Evolutionary conservation across 2,797 vertebrate species (phyloP).

Genomic region (Triplophysa yarkandensis): DNA sequence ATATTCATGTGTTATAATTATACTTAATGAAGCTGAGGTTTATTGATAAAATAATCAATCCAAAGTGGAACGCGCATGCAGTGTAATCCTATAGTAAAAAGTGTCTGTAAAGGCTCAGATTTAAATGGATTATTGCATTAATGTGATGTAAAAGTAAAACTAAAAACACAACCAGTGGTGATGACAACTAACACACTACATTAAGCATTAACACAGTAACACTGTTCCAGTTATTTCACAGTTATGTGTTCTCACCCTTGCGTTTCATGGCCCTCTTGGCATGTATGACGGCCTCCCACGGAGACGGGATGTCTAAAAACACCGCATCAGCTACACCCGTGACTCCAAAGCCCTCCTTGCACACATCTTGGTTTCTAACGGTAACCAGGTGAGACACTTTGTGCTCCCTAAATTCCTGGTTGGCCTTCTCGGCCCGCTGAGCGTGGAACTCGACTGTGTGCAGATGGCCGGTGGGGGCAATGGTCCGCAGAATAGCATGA

Average conservation of each 20-base stretch:
- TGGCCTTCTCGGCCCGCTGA: conserved; percentile 88
- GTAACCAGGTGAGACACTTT: conserved; percentile 89
- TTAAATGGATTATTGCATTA: not conserved
- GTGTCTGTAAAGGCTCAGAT: not conserved
- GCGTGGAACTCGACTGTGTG: conserved; percentile 97
- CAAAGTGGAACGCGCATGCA: too few relatives aligned
- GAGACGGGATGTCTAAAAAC: conserved; percentile 95
- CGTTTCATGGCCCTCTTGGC: conserved; percentile 87
- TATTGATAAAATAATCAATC: too few relatives aligned
- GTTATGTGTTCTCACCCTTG: conserved; percentile 75
- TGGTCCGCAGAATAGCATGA: conserved; percentile 90
- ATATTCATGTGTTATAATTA: too few relatives aligned
- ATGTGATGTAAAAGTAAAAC: too few relatives aligned
- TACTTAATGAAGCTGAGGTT: too few relatives aligned
- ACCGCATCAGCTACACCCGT: conserved; percentile 85
- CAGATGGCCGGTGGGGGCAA: conserved; percentile 91
- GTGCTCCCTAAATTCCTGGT: conserved; percentile 90
- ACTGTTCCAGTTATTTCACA: not conserved
- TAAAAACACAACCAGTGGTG: too few relatives aligned
- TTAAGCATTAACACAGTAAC: not conserved
- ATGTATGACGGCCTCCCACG: conserved; percentile 93
- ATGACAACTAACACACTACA: not conserved
- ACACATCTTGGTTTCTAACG: conserved; percentile 93
- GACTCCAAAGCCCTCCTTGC: conserved; percentile 91
- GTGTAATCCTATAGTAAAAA: too few relatives aligned